Evolutionary conservation across 1,140 invertebrate genomes (phyloP), one percentile per base, ranked within the genome.

Genomic region (Drosophila pseudoananassae): DNA sequence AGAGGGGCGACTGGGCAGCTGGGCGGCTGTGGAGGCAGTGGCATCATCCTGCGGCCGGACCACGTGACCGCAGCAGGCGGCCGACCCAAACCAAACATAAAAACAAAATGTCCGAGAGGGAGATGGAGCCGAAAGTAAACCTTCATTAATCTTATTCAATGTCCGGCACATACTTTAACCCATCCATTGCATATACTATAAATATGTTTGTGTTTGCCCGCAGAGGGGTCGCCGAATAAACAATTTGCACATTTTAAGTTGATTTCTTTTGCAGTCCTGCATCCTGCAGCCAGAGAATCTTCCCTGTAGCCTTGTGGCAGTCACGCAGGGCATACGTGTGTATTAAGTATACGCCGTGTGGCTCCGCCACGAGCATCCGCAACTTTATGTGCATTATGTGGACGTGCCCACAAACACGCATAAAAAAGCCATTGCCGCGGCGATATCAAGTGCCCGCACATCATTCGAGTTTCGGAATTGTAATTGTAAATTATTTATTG

Each of bases 91-190:
- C 78, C 75, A 59, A 63, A 69, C 60, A 76, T 54, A 43, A 60
- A 61, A 64, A 71, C 52, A 71, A 54, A 55, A 29, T 36, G n/a
- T 23, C 29, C n/a, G 49, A 23, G 33, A 51, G 17, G 49, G 55
- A 50, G 71, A 66, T 17, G 50, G 53, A 55, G 76, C 58, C 71
- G 69, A 71, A 80, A 78, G 78, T 75, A 80, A 85, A 68, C 78
- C 74, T 76, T 87, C 83, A 87, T 87, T 87, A 87, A 87, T 87
- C 83, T 87, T 87, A 78, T 88, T 87, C 83, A 87, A 87, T 87
- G 83, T 87, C 83, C 83, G 45, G 78, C 83, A 76, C 82, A 87
- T 82, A 88, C 83, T 85, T 85, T 76, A 83, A 84, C 55, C 49
- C 47, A 78, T 50, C 54, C 40, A 45, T 54, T 56, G 33, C 58